Conservation (phyloP, 2,113 vertebrate species). For the Syngnathus typhle region DNA sequence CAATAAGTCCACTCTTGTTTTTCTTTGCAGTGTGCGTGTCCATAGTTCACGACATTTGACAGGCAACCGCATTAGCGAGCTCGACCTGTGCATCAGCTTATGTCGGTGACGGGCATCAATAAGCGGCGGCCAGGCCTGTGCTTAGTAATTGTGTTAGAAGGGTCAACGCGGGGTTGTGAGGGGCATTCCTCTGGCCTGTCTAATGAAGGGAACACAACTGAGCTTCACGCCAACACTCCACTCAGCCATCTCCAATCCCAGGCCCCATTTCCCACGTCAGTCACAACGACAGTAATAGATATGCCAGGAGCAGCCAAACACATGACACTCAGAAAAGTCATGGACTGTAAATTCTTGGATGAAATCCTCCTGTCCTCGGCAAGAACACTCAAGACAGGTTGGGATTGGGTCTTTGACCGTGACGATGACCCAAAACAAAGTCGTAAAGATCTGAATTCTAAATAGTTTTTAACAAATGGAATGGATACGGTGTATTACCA, state of each 20-base stretch:
- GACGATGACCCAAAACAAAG: background rate
- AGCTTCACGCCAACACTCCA: constrained; percentile 45
- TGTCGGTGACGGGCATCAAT: constrained; percentile 67
- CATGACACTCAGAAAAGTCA: background rate
- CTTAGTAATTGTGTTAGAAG: constrained; percentile 69
- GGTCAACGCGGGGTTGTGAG: constrained; percentile 68
- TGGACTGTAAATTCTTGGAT: background rate
- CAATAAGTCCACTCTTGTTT: constrained; percentile 22
- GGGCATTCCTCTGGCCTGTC: constrained; percentile 64
- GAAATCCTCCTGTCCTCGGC: background rate
- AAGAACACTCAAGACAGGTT: background rate
- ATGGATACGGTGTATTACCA: background rate
- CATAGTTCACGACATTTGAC: constrained; percentile 36
- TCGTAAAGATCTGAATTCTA: too few species aligned
- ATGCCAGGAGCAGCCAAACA: constrained; percentile 17
- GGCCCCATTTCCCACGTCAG: constrained; percentile 70
- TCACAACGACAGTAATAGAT: constrained; percentile 57
- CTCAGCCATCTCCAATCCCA: constrained; percentile 68
- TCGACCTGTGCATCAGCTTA: constrained; percentile 51
- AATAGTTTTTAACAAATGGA: background rate
- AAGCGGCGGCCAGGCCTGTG: constrained; percentile 58
- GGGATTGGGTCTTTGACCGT: background rate
- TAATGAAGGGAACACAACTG: constrained; percentile 71
- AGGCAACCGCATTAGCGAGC: constrained; percentile 47
- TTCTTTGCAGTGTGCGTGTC: constrained; percentile 29